Evolutionary conservation across 2,888 invertebrate species (phyloP).

Genomic region (Ethmia dodecea): DNA sequence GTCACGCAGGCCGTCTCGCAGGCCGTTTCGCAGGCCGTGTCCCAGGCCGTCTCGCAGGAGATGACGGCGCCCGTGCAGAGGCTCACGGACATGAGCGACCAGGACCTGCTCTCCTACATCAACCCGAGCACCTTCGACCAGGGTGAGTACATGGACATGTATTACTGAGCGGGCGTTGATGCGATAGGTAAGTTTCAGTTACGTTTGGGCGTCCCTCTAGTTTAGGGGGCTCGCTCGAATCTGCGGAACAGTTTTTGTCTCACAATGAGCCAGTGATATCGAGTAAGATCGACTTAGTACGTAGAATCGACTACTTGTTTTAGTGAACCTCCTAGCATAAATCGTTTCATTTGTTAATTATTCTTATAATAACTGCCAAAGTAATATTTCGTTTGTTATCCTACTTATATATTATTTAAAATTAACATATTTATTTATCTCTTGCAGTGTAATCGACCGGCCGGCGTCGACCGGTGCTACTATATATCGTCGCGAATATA

Average conservation of each 20-base stretch:
- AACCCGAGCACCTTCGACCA: slow-evolving; percentile 94
- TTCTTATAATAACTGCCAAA: slow-evolving; percentile 53
- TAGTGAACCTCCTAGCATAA: too few species aligned
- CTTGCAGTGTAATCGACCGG: slow-evolving; percentile 50
- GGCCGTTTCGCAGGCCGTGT: slow-evolving; percentile 68
- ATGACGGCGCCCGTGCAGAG: slow-evolving; percentile 82
- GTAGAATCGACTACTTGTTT: too few species aligned
- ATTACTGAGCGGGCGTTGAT: slow-evolving; percentile 34
- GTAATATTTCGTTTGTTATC: slow-evolving; percentile 1
- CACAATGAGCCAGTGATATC: too few species aligned
- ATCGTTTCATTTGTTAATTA: slow-evolving; percentile 39
- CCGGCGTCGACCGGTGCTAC: slow-evolving; percentile 19
- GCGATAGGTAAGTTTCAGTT: too few species aligned
- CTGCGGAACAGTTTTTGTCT: too few species aligned
- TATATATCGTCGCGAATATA: slow-evolving; percentile 6
- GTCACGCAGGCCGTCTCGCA: slow-evolving; percentile 68
- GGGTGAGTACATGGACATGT: slow-evolving; percentile 75
- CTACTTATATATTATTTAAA: slow-evolving; percentile 9
- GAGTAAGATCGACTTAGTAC: too few species aligned
- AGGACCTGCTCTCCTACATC: slow-evolving; percentile 91
- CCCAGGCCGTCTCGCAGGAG: slow-evolving; percentile 68
- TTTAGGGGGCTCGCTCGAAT: too few species aligned
- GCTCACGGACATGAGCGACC: slow-evolving; percentile 90
- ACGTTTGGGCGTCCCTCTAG: too few species aligned
- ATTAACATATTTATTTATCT: slow-evolving; percentile 28